phyloP scores from a whole-genome alignment of 2,888 invertebrate genomes.

The Athalia circularis region DNA sequence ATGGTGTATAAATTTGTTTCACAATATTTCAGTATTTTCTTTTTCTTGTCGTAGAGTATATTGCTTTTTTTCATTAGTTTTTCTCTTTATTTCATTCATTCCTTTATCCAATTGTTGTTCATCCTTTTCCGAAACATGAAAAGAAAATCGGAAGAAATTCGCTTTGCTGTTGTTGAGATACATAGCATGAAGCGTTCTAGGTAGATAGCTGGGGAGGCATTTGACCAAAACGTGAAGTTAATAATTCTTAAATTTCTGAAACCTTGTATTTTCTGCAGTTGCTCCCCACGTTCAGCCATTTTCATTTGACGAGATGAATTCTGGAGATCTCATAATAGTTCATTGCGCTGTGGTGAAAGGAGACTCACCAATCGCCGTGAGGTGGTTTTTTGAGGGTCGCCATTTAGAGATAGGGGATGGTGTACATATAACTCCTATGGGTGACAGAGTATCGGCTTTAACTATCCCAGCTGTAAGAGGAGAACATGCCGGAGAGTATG shows the following conservation, averaged over 20 bases:
- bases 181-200: not conserved
- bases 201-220: not conserved
- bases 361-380: conserved; percentile 74
- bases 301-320: conserved; percentile 74
- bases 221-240: not conserved
- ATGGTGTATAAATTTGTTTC: conserved; percentile 69
- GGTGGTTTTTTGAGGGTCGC: conserved; percentile 71
- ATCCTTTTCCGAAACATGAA: conserved; percentile 30
- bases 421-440: conserved; percentile 70
- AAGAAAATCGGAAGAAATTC: not conserved
- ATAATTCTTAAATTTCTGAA: conserved; percentile 9
- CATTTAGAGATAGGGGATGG: conserved; percentile 71
- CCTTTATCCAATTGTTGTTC: conserved; percentile 42
- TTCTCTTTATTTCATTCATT: conserved; percentile 46
- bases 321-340: conserved; percentile 77
- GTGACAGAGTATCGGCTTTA: conserved; percentile 77
- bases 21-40: conserved; percentile 53
- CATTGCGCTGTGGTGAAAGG: conserved; percentile 79
- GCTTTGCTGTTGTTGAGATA: not conserved
- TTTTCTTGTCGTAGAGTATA: conserved; percentile 58
- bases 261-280: conserved; percentile 62
- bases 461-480: conserved; percentile 83
- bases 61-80: conserved; percentile 33
- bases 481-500: conserved; percentile 85
- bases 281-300: conserved; percentile 75